Percentiles rank a stretch among this genome's conserved stretches.
These are phyloP conservation scores for Chironomus striatipennis DNA, from an alignment of 1,140 invertebrate species.

Conservation along the genomic window DNA sequence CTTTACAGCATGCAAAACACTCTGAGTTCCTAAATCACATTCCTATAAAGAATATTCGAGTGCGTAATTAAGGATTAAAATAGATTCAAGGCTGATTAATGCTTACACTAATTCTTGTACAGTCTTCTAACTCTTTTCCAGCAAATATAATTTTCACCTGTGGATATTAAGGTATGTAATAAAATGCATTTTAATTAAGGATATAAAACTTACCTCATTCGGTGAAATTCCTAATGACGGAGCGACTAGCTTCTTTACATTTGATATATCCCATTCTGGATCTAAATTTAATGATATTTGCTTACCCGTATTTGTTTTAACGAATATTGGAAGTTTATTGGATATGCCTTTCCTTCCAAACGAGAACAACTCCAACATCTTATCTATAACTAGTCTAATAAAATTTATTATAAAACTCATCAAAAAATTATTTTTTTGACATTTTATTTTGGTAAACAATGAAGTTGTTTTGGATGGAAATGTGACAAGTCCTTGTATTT, in stretches of 20 bases:
- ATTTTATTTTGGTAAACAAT: not conserved
- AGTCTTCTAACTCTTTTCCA: conserved; percentile 70
- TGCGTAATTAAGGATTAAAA: too few species aligned
- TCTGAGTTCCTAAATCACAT: conserved; percentile 75
- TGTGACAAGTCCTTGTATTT: too few species aligned
- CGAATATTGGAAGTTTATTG: conserved; percentile 57
- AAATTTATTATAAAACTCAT: conserved; percentile 54
- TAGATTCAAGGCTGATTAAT: not conserved
- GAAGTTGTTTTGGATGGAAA: not conserved
- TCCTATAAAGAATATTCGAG: conserved; percentile 46
- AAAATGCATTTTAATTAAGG: too few species aligned
- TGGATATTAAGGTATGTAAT: too few species aligned
- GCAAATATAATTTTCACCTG: conserved; percentile 68
- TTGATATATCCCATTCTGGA: conserved; percentile 65
- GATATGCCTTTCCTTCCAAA: conserved; percentile 50
- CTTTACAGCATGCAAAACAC: conserved; percentile 65
- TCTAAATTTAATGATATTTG: conserved; percentile 59
- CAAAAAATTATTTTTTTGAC: too few species aligned
- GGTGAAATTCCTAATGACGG: conserved; percentile 56
- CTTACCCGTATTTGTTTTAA: conserved; percentile 61
- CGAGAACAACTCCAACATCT: conserved; percentile 54
- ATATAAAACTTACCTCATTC: conserved; percentile 47
- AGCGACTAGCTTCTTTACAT: conserved; percentile 64
- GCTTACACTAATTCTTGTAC: conserved; percentile 57
- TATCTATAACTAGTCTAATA: conserved; percentile 46